These are phyloP conservation scores for Blastobasis lacticolella DNA, from an alignment of 2,888 invertebrate species.

Conservation along the genomic window DNA sequence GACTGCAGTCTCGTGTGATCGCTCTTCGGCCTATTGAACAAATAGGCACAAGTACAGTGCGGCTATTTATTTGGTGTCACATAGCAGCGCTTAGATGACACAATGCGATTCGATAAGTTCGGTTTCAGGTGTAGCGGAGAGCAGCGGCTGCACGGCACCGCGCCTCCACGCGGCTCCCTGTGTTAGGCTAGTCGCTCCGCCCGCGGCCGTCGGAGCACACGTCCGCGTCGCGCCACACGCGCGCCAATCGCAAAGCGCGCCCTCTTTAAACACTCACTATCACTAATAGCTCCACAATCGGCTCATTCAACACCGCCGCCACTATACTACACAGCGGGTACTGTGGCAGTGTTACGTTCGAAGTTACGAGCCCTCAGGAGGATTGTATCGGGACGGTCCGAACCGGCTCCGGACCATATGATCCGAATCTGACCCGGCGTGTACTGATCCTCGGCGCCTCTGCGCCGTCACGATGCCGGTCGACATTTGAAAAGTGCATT, in stretches of 20 bases:
- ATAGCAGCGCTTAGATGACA: conserved; percentile 27
- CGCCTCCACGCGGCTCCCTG: conserved; percentile 6
- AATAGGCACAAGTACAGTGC: conserved; percentile 11
- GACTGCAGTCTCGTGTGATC: conserved; percentile 50
- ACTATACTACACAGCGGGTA: no score
- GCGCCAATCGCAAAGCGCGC: conserved; percentile 41
- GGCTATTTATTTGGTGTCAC: conserved; percentile 42
- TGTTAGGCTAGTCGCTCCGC: conserved; percentile 41
- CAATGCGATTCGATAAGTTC: conserved; percentile 57
- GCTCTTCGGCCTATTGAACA: conserved; percentile 31
- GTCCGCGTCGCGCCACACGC: conserved; percentile 27
- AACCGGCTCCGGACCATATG: conserved; percentile 63
- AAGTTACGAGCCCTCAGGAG: conserved; percentile 5
- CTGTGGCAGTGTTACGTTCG: no score
- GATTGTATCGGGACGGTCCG: conserved; percentile 19
- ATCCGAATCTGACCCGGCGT: conserved; percentile 36
- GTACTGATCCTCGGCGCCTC: conserved; percentile 43
- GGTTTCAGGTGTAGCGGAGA: conserved; percentile 29
- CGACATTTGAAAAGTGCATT: conserved; percentile 47
- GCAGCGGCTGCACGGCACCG: conserved; percentile 16
- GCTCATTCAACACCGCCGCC: conserved; percentile 23
- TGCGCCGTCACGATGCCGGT: conserved; percentile 51
- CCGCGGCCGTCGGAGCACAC: conserved; percentile 55
- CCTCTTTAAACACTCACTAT: conserved; percentile 52
- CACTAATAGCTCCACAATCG: conserved; percentile 36